Percentiles rank a stretch among this genome's conserved stretches.
Conservation (phyloP, 2,113 vertebrate species). For the Burhinus oedicnemus region DNA sequence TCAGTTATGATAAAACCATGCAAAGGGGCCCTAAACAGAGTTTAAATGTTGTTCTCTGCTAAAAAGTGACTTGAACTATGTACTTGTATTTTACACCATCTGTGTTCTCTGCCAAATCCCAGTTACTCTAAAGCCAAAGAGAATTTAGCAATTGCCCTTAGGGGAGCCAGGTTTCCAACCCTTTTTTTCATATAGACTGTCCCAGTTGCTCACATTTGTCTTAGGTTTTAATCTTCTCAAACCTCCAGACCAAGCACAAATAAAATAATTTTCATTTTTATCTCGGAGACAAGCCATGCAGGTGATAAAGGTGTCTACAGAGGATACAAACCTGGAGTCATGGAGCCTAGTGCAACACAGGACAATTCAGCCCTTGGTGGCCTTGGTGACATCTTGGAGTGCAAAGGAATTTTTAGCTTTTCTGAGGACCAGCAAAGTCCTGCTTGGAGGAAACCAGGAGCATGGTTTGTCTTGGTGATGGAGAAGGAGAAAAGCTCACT, state of each 20-base stretch:
- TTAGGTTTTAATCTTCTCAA: neutral
- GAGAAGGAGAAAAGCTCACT: neutral
- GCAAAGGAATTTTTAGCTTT: neutral
- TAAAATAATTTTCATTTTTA: neutral
- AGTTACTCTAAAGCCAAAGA: neutral
- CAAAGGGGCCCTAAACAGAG: neutral
- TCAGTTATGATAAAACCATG: neutral
- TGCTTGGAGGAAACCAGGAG: neutral
- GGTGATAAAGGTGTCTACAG: neutral
- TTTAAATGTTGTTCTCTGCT: neutral
- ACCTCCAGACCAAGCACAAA: neutral
- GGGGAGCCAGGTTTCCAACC: neutral
- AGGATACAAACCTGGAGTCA: neutral
- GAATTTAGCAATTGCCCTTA: neutral
- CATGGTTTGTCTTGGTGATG: neutral
- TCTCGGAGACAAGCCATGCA: neutral
- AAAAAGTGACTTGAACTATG: neutral
- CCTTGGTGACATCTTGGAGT: neutral
- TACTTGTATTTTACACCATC: neutral
- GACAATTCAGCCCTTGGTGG: neutral
- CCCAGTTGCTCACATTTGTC: neutral
- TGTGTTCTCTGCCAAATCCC: neutral
- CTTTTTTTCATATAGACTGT: neutral
- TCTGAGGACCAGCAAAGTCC: neutral
- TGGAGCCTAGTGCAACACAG: accelerated